A percentile compares a stretch with the other conserved stretches of the same genome.
These are phyloP conservation scores for Drosophila carrolli DNA, from an alignment of 1,140 invertebrate genomes.

Conservation along the genomic window DNA sequence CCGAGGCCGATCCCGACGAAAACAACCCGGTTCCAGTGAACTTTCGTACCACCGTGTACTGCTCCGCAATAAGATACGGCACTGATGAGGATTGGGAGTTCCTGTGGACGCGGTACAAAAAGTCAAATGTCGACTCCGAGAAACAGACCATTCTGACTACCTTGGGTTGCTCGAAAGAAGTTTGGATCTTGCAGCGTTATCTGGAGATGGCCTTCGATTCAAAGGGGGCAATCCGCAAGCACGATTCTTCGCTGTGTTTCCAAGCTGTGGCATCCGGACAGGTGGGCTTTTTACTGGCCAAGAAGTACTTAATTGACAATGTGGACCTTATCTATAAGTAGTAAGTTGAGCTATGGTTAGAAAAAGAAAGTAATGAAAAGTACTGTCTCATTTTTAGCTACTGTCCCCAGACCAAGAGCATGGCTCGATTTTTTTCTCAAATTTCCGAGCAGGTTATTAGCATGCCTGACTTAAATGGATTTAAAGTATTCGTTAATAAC, in stretches of 20 bases:
- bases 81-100: conserved; percentile 92
- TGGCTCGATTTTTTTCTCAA: conserved; percentile 80
- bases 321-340: conserved; percentile 86
- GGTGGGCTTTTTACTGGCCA: conserved; percentile 87
- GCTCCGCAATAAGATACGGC: conserved; percentile 90
- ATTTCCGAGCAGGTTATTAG: conserved; percentile 84
- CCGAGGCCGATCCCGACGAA: conserved; percentile 85
- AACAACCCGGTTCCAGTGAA: conserved; percentile 90
- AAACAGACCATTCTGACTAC: conserved; percentile 87
- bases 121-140: conserved; percentile 89
- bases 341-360: conserved; percentile 82
- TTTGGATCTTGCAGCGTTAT: conserved; percentile 89
- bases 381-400: conserved; percentile 65
- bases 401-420: conserved; percentile 70
- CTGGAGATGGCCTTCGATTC: conserved; percentile 87
- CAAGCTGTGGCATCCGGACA: conserved; percentile 85
- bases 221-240: conserved; percentile 87
- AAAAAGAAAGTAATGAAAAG: no score
- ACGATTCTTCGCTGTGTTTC: conserved; percentile 88
- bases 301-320: conserved; percentile 87
- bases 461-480: conserved; percentile 81
- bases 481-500: conserved; percentile 79
- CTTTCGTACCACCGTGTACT: conserved; percentile 90
- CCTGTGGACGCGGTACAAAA: conserved; percentile 89
- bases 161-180: conserved; percentile 89